Percentiles rank a stretch among this genome's conserved stretches.
Evolutionary conservation across 2,888 invertebrate genomes (phyloP).

Genomic region (Metacarcinus magister): DNA sequence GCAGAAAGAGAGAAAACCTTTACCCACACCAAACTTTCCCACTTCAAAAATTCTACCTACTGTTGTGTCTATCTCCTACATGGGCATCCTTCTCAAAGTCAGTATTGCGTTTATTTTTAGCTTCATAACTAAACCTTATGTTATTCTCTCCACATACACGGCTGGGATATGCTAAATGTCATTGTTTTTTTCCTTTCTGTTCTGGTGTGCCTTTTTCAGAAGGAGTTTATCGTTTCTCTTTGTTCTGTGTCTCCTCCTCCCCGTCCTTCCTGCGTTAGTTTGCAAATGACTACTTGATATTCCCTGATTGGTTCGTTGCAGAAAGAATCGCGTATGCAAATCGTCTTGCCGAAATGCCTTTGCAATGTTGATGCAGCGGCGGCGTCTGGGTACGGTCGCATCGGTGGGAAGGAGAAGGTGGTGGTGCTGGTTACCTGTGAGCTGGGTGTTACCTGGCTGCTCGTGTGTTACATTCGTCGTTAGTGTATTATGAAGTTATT

Average conservation of each 20-base stretch:
- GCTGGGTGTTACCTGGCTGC: not conserved
- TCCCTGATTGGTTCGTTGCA: constrained; percentile 51
- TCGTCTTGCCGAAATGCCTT: constrained; percentile 49
- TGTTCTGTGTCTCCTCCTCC: not conserved
- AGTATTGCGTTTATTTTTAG: not conserved
- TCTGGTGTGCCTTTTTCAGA: not conserved
- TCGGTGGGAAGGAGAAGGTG: constrained; percentile 14
- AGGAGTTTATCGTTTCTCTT: not conserved
- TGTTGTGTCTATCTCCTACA: not conserved
- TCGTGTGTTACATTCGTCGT: not conserved
- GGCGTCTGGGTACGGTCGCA: not conserved
- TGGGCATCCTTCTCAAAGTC: not conserved
- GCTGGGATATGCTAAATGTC: constrained; percentile 7
- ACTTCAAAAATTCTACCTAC: not conserved
- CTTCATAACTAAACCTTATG: not conserved
- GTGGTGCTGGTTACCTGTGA: constrained; percentile 18
- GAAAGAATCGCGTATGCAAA: constrained; percentile 51
- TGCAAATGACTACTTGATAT: constrained; percentile 50
- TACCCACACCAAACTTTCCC: not conserved
- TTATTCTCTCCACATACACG: not conserved
- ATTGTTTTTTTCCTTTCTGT: not conserved
- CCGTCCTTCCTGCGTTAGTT: constrained; percentile 49
- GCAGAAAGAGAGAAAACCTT: not conserved
- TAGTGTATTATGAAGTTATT: not conserved
- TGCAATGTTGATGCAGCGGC: constrained; percentile 44